Evolutionary conservation across 2,888 invertebrate genomes (phyloP).

Genomic region (Zaprionus obscuricornis): DNA sequence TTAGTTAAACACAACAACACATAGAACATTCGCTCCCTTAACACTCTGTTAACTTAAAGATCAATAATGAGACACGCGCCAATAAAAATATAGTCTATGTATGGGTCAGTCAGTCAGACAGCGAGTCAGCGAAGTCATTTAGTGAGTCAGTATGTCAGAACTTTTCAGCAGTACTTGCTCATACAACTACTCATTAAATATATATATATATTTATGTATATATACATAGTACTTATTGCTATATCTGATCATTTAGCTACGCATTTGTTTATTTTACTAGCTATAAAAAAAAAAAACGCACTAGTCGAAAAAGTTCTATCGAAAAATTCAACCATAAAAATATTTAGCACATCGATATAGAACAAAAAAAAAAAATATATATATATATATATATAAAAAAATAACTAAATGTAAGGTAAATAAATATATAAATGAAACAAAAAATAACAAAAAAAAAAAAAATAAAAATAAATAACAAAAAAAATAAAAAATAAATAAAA

Average conservation of each 20-base stretch:
- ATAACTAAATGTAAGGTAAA: conserved; percentile 55
- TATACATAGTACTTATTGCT: no score
- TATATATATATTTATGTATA: no score
- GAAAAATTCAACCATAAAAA: conserved; percentile 62
- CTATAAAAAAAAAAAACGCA: conserved; percentile 61
- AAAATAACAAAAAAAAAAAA: conserved; percentile 19
- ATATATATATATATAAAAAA: conserved; percentile 42
- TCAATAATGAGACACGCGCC: no score
- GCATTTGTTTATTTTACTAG: conserved; percentile 64
- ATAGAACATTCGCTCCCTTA: no score
- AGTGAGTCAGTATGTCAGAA: no score
- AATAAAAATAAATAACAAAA: conserved; percentile 34
- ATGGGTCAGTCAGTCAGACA: no score
- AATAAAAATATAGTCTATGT: no score
- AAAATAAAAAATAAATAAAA: conserved; percentile 27
- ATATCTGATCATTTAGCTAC: conserved; percentile 53
- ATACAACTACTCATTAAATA: no score
- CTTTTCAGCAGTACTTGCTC: no score
- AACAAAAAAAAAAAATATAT: conserved; percentile 28
- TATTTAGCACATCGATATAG: conserved; percentile 50
- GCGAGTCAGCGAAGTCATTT: no score
- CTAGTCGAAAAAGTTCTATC: conserved; percentile 66
- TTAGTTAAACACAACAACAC: no score
- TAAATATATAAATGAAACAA: conserved; percentile 51
- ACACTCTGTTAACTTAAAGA: conserved; percentile 14